Percentiles rank a stretch among this genome's conserved stretches.
These are phyloP conservation scores for Octomys mimax DNA, from an alignment of 2,797 vertebrate genomes.

Conservation along the genomic window DNA sequence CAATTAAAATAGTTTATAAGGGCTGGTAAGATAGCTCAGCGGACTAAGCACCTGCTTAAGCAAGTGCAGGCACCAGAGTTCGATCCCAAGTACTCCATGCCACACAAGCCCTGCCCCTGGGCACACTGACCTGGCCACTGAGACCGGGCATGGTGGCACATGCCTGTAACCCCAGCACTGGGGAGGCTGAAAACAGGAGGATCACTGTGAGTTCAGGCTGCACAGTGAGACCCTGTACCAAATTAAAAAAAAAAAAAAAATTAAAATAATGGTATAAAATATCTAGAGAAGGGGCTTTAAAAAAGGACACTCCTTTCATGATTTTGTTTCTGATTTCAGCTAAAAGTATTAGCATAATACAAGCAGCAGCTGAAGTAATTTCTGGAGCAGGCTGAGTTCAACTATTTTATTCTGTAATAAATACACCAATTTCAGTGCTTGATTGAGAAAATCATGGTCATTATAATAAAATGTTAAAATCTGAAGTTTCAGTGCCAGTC, in stretches of 20 bases:
- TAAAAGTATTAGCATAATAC: not conserved
- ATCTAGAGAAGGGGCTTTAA: constrained; percentile 5
- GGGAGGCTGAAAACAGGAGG: too few species aligned
- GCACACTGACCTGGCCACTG: too few species aligned
- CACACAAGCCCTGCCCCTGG: too few species aligned
- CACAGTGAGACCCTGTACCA: too few species aligned
- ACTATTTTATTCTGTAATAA: constrained; percentile 42
- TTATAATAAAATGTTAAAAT: constrained; percentile 27
- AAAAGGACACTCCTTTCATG: not conserved
- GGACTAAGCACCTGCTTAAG: too few species aligned
- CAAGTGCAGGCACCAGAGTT: too few species aligned
- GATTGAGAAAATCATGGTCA: constrained; percentile 47
- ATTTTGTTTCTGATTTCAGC: constrained; percentile 57
- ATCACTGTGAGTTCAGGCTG: too few species aligned
- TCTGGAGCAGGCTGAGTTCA: not conserved
- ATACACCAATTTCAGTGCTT: constrained; percentile 63
- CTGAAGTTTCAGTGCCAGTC: not conserved
- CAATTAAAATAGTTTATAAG: not conserved
- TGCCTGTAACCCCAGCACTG: too few species aligned
- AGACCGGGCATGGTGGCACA: too few species aligned
- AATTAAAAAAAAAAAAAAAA: too few species aligned
- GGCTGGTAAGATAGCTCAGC: too few species aligned
- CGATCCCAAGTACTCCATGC: too few species aligned
- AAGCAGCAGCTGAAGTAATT: not conserved
- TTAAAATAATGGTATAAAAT: not conserved